phyloP scores from a whole-genome alignment of 1,140 invertebrate species.

The Calephelis virginiensis region DNA sequence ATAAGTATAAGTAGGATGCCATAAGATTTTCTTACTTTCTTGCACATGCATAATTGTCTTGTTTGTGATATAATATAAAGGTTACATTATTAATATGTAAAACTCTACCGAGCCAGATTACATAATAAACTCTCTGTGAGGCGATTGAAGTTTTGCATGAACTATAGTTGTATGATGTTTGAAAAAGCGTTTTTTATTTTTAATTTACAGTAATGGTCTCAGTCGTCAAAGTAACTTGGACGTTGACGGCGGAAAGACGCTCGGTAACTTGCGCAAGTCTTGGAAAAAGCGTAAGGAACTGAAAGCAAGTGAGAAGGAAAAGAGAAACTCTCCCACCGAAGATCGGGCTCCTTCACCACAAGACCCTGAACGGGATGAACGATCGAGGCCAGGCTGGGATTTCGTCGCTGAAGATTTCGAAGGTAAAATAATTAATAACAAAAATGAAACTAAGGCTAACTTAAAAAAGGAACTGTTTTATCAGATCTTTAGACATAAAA shows the following conservation, averaged over 20 bases:
- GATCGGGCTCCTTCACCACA: slow-evolving; percentile 53
- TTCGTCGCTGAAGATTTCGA: slow-evolving; percentile 91
- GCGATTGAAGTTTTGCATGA: too few species aligned
- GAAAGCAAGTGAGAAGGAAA: slow-evolving; percentile 58
- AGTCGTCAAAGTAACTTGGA: slow-evolving; percentile 59
- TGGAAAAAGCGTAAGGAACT: slow-evolving; percentile 77
- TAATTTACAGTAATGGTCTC: slow-evolving; percentile 52
- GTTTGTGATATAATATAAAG: too few species aligned
- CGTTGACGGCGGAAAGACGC: slow-evolving; percentile 55
- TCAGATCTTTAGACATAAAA: too few species aligned
- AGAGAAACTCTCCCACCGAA: slow-evolving; percentile 65
- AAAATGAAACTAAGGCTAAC: too few species aligned
- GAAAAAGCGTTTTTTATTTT: slow-evolving; percentile 2
- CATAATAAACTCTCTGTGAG: too few species aligned
- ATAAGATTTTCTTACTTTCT: too few species aligned
- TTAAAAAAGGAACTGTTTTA: too few species aligned
- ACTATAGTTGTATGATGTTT: too few species aligned
- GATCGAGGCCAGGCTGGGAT: slow-evolving; percentile 78
- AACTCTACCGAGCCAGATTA: too few species aligned
- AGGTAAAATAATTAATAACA: slow-evolving; percentile 36
- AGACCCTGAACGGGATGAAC: slow-evolving; percentile 61
- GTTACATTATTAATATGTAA: too few species aligned
- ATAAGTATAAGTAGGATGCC: too few species aligned
- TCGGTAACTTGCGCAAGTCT: slow-evolving; percentile 70
- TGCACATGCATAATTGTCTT: too few species aligned